Conservation (phyloP, 1,140 invertebrate species). For the Heliothis virescens region DNA sequence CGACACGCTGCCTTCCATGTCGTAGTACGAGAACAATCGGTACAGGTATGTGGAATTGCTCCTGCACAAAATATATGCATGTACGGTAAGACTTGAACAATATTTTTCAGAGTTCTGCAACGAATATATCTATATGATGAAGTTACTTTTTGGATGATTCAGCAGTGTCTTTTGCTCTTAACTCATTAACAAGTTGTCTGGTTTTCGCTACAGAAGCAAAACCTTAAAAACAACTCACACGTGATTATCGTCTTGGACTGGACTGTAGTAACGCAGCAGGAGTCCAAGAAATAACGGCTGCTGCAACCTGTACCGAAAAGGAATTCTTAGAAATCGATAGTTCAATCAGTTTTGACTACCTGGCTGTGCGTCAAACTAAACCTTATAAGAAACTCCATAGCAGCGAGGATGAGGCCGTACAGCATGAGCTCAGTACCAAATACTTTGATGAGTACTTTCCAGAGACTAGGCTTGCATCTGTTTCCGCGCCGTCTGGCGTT, state of each 20-base stretch:
- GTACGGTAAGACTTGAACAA: too few relatives aligned
- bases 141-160: too few relatives aligned
- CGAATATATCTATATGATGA: too few relatives aligned
- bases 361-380: slow-evolving; percentile 51
- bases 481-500: slow-evolving; percentile 33
- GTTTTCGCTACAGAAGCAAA: too few relatives aligned
- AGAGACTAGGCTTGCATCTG: slow-evolving; percentile 76
- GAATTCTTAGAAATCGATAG: background rate
- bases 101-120: too few relatives aligned
- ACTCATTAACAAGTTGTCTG: too few relatives aligned
- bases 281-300: slow-evolving; percentile 80
- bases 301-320: slow-evolving; percentile 68
- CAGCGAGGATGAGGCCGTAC: slow-evolving; percentile 83
- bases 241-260: slow-evolving; percentile 64
- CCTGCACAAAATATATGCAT: slow-evolving; percentile 46
- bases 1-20: slow-evolving; percentile 73
- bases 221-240: slow-evolving; percentile 63
- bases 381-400: slow-evolving; percentile 86
- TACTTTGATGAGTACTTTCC: slow-evolving; percentile 78
- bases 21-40: slow-evolving; percentile 87
- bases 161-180: too few relatives aligned
- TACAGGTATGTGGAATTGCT: slow-evolving; percentile 67
- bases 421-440: slow-evolving; percentile 82
- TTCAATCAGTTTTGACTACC: too few relatives aligned
- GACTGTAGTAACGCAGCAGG: slow-evolving; percentile 76